These are phyloP conservation scores for Rhagium mordax DNA, from an alignment of 2,888 invertebrate genomes.

Conservation along the genomic window DNA sequence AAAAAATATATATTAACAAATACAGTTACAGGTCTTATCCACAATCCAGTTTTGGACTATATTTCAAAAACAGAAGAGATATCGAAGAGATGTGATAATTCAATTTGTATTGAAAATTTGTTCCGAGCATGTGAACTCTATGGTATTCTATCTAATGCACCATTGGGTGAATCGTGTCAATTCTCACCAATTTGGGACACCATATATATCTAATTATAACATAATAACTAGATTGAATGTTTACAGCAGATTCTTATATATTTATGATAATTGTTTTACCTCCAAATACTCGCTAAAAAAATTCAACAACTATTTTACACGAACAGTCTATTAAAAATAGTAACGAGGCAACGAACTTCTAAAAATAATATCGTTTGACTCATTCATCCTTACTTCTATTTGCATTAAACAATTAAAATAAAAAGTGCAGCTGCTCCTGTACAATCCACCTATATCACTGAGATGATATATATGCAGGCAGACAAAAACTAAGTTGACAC, in stretches of 20 bases:
- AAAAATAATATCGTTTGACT: constrained; percentile 23
- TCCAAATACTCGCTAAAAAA: constrained; percentile 2
- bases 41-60: too few species aligned
- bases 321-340: constrained; percentile 4
- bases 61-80: too few species aligned
- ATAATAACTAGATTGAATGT: too few species aligned
- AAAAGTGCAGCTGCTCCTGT: constrained; percentile 32
- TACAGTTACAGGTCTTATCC: too few species aligned
- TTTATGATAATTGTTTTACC: background rate
- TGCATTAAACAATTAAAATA: constrained; percentile 32
- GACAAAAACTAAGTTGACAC: constrained; percentile 55
- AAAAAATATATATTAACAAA: too few species aligned
- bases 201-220: too few species aligned
- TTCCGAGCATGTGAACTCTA: too few species aligned
- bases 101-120: too few species aligned
- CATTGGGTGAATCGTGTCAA: too few species aligned
- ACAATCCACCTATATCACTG: background rate
- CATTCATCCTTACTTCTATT: constrained; percentile 11
- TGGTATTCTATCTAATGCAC: too few species aligned
- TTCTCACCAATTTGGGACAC: too few species aligned
- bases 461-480: constrained; percentile 31
- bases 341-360: constrained; percentile 9
- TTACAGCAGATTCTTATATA: background rate
- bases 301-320: background rate
- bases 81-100: too few species aligned